phyloP scores from a whole-genome alignment of 2,113 vertebrate genomes.

The Heterotilapia buettikoferi region DNA sequence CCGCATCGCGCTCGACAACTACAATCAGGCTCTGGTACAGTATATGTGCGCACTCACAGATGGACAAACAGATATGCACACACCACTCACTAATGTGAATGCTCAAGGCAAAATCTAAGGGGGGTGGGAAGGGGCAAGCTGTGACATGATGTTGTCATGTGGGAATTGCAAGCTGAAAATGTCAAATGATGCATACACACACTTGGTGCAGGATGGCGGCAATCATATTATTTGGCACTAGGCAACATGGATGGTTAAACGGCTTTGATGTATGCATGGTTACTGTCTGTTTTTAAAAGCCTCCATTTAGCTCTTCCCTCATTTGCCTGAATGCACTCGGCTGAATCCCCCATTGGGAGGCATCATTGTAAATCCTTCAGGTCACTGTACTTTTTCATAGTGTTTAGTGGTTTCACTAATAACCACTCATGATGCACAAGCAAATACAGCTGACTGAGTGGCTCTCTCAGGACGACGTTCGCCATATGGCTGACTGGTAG shows the following conservation, averaged over 20 bases:
- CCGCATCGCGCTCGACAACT: slow-evolving; percentile 48
- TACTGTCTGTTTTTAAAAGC: slow-evolving; percentile 26
- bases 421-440: slow-evolving; percentile 25
- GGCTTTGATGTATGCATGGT: slow-evolving; percentile 35
- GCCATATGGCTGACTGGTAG: not conserved
- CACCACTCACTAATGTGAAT: not conserved
- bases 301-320: slow-evolving; percentile 8
- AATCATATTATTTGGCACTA: not conserved
- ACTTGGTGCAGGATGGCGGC: not conserved
- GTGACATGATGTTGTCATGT: slow-evolving; percentile 21
- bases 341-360: slow-evolving; percentile 32
- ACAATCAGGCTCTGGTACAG: slow-evolving; percentile 71
- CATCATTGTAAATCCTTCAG: slow-evolving; percentile 46
- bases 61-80: slow-evolving; percentile 2
- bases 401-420: slow-evolving; percentile 48
- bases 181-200: slow-evolving; percentile 50
- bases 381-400: slow-evolving; percentile 20
- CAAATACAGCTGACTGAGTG: slow-evolving; percentile 12
- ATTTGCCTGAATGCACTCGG: slow-evolving; percentile 33
- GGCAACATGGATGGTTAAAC: slow-evolving; percentile 36
- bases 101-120: slow-evolving; percentile 8
- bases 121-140: not conserved
- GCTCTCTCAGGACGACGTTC: slow-evolving; percentile 15
- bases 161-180: slow-evolving; percentile 45
- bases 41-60: not conserved